Evolutionary conservation across 2,888 invertebrate species (phyloP), one percentile per base, ranked within the genome.

Genomic region (Drosophila multiciliata): DNA sequence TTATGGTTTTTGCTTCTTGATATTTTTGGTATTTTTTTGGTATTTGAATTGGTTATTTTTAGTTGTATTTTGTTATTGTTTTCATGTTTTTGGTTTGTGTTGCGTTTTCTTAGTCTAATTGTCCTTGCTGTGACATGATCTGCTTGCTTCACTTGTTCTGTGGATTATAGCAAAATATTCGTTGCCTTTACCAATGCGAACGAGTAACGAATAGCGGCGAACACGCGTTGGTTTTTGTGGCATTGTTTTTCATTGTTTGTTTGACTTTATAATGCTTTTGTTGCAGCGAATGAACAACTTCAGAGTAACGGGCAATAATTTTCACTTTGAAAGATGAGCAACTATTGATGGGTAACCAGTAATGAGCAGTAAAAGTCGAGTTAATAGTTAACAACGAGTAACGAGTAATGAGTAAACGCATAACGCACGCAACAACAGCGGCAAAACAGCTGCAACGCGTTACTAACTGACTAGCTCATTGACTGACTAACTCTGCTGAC

Each of bases 1-100:
- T 1, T 29, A 17, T 29, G 12, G 38, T 35, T 55, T 52, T 66
- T 60, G 60, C 57, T 64, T 60, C 57, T 64, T 23, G 57, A 4
- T 63, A 49, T 75, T 87, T 86, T 87, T 86, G 76, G 63, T 73
- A 60, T 57, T 70, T 73, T 66, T 82, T 76, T 82, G 73, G 79
- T 76, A 79, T 69, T n/a, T 66, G 54, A 60, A 53, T 55, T 72
- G 48, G 48, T 50, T n/a, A 12, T 49, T 54, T 50, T 55, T 36
- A 58, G 57, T 60, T 73, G 64, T 48, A 42, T 63, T 74, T 60
- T 53, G 36, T 64, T 66, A 66, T 66, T 58, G 36, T 40, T 53
- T 66, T 8, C 54, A 63, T 66, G 20, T 61, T 59, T 77, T 85
- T 79, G 74, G 72, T 70, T 76, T 78, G 29, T 64, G 66, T 79